Evolutionary conservation across 2,888 invertebrate species (phyloP), one percentile per base, ranked within the genome.

Genomic region (Lithodes maja): DNA sequence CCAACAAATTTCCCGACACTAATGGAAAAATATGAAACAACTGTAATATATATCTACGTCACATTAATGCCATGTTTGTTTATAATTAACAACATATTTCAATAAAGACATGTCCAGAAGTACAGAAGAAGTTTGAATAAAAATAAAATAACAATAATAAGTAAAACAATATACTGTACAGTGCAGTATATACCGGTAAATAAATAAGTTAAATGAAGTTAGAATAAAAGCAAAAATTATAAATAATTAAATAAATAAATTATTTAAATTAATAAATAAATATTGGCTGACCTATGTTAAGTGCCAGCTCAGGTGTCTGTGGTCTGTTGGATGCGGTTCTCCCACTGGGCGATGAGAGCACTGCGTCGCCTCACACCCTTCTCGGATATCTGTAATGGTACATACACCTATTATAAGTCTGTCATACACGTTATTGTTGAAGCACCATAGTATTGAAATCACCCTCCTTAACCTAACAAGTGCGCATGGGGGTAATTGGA

Each of bases 311-410:
- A 91, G 17, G 87, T 80, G 71, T 90, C 91, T 7, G 87, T 85
- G 3, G 90, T 90, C 75, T 95, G 95, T 92, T 96, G 96, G 92
- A 97, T 97, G 92, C 97, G 94, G 91, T 95, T 96, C 94, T 97
- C 97, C 96, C 97, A 97, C 94, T 96, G 96, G 92, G 96, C 96
- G 93, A 97, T 97, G 91, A 97, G 94, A 77, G 96, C 92, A 90
- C 93, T 93, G 77, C 92, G 92, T 87, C 93, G 93, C 90, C 93
- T 86, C 61, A 81, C 81, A 68, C 69, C 81, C 82, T 86, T 85
- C 50, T 91, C 85, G 3, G 90, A 87, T 86, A 91, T 91, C 75
- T 92, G 92, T 74, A 85, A 90, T 55, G 81, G 50, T 52, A 80
- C 3, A 53, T 17, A 69, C 49, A 9, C n/a, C 49, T 53, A 55